Conservation (phyloP, 2,113 vertebrate genomes). For the Nibea albiflora region DNA sequence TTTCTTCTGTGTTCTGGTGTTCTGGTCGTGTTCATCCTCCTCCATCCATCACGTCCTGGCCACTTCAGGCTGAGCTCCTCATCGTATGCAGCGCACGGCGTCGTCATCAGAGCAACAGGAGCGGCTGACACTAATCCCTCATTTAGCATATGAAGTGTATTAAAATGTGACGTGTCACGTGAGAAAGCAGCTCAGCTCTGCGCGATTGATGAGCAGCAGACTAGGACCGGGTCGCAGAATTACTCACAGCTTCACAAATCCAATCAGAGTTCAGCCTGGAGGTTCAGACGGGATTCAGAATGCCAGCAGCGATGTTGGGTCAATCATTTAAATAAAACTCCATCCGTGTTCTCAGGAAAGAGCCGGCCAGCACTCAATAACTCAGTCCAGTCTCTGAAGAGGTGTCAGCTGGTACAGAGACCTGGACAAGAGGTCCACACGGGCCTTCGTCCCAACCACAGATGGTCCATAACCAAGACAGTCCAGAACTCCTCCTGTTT, state of each 20-base stretch:
- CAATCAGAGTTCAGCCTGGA: slow-evolving; percentile 2
- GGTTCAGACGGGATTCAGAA: slow-evolving; percentile 39
- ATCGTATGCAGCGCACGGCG: too few relatives aligned
- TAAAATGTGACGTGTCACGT: slow-evolving; percentile 26
- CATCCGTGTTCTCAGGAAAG: slow-evolving; percentile 43
- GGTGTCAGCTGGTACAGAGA: slow-evolving; percentile 39
- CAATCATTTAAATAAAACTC: slow-evolving; percentile 62
- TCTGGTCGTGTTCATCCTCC: slow-evolving; percentile 13
- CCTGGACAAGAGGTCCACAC: slow-evolving; percentile 1
- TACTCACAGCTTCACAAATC: slow-evolving; percentile 33
- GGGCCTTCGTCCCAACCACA: not conserved
- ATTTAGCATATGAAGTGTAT: slow-evolving; percentile 10
- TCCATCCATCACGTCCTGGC: slow-evolving; percentile 13
- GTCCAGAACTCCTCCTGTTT: not conserved
- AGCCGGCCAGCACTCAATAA: slow-evolving; percentile 51
- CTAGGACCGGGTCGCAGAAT: not conserved
- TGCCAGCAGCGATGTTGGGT: slow-evolving; percentile 26
- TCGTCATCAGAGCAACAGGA: not conserved
- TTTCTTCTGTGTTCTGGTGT: too few relatives aligned
- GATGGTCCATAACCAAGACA: too few relatives aligned
- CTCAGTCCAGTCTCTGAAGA: slow-evolving; percentile 47
- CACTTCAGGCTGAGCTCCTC: not conserved
- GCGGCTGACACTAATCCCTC: slow-evolving; percentile 21
- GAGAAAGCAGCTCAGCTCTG: slow-evolving; percentile 11
- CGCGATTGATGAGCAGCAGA: slow-evolving; percentile 15